These are phyloP conservation scores for Eristalis arbustorum DNA, from an alignment of 2,888 invertebrate genomes.

Conservation along the genomic window DNA sequence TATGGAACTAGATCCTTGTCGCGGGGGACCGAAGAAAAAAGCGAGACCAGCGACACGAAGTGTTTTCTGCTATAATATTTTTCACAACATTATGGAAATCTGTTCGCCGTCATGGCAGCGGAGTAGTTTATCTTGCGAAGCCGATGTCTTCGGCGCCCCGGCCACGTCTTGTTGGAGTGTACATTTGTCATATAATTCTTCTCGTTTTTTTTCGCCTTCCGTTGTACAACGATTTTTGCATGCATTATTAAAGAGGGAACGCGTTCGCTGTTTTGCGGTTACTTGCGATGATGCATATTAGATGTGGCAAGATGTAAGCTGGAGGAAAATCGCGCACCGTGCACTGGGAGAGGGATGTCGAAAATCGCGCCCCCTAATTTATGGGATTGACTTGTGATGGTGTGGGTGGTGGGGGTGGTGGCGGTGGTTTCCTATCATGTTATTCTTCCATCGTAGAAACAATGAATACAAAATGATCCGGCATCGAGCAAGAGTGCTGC, in stretches of 20 bases:
- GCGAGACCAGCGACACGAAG: constrained; percentile 28
- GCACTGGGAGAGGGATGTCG: constrained; percentile 27
- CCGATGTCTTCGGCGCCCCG: constrained; percentile 34
- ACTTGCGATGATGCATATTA: constrained; percentile 70
- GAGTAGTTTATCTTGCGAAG: constrained; percentile 67
- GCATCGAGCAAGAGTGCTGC: constrained; percentile 55
- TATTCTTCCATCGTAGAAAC: constrained; percentile 53
- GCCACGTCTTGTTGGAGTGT: constrained; percentile 43
- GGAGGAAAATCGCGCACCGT: constrained; percentile 42
- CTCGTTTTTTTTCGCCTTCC: constrained; percentile 7
- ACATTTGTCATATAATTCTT: constrained; percentile 60
- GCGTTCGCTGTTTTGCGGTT: constrained; percentile 67
- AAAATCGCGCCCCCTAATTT: constrained; percentile 68
- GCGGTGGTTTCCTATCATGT: constrained; percentile 52
- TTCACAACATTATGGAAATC: constrained; percentile 71
- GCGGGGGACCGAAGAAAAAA: constrained; percentile 4
- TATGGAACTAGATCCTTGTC: constrained; percentile 60
- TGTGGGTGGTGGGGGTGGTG: constrained; percentile 13
- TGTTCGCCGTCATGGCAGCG: constrained; percentile 66
- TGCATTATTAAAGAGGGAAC: constrained; percentile 65
- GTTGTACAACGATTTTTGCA: constrained; percentile 57
- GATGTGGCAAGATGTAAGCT: constrained; percentile 52
- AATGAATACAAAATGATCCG: constrained; percentile 66
- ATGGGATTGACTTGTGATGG: constrained; percentile 66
- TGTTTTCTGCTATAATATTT: constrained; percentile 67